Percentiles rank a stretch among this genome's conserved stretches.
These are phyloP conservation scores for Xanthorhoe designata DNA, from an alignment of 2,888 invertebrate species.

Conservation along the genomic window DNA sequence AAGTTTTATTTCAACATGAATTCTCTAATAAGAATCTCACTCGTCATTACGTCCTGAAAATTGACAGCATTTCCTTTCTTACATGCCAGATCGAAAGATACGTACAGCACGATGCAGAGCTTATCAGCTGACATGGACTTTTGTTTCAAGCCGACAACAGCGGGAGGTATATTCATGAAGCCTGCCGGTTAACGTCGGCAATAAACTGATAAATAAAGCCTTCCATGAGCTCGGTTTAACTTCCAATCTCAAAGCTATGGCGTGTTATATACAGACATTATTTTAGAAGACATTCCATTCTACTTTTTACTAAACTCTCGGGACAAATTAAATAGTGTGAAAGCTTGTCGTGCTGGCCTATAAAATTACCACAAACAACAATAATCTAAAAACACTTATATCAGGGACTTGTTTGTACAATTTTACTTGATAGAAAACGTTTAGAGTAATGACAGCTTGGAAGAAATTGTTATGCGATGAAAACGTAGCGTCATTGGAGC, in stretches of 20 bases:
- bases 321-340: slow-evolving; percentile 42
- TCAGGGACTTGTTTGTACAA: slow-evolving; percentile 68
- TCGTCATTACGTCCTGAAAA: slow-evolving; percentile 66
- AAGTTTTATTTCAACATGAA: background rate
- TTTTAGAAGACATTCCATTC: slow-evolving; percentile 3
- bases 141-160: slow-evolving; percentile 52
- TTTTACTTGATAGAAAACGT: slow-evolving; percentile 73
- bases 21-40: slow-evolving; percentile 61
- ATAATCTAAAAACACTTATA: slow-evolving; percentile 60
- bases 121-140: slow-evolving; percentile 58
- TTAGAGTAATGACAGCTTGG: slow-evolving; percentile 77
- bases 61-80: slow-evolving; percentile 56
- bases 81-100: slow-evolving; percentile 51
- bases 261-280: background rate
- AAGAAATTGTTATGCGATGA: slow-evolving; percentile 65
- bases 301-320: background rate
- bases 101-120: slow-evolving; percentile 41
- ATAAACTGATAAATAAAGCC: slow-evolving; percentile 42
- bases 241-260: background rate
- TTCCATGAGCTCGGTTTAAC: slow-evolving; percentile 1
- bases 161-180: slow-evolving; percentile 49
- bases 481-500: slow-evolving; percentile 79
- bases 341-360: slow-evolving; percentile 37
- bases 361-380: slow-evolving; percentile 46
- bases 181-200: slow-evolving; percentile 35